A percentile compares a stretch with the other conserved stretches of the same genome.
Conservation (phyloP, 2,888 invertebrate genomes). For the Alentia gelatinosa region DNA sequence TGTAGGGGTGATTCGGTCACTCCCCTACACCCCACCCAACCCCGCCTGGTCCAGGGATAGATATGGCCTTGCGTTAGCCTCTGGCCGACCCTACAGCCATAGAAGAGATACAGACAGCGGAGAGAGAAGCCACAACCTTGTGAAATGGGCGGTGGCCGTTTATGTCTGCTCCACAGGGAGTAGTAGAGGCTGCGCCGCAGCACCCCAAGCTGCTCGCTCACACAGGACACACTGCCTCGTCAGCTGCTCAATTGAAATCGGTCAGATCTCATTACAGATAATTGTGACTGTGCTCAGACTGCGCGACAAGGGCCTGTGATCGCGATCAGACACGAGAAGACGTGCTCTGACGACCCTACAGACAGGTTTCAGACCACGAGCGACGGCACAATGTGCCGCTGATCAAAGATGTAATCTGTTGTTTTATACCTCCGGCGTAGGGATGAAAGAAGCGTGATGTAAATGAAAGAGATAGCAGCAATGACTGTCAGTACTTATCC, state of each 20-base stretch:
- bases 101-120: not conserved
- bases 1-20: not conserved
- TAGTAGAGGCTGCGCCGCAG: not conserved
- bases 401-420: not conserved
- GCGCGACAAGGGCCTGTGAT: not conserved
- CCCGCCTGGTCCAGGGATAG: too few species aligned
- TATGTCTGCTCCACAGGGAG: not conserved
- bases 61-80: not conserved
- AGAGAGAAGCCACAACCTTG: not conserved
- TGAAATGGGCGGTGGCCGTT: not conserved
- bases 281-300: not conserved
- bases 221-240: not conserved
- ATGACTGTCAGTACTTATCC: not conserved
- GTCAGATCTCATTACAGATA: slow-evolving; percentile 1
- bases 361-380: not conserved
- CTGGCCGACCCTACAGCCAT: not conserved
- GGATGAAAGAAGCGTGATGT: not conserved
- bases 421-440: not conserved
- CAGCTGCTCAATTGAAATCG: not conserved
- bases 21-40: not conserved
- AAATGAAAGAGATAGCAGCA: not conserved
- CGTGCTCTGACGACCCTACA: not conserved
- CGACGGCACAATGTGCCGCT: not conserved
- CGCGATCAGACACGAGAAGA: not conserved
- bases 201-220: not conserved